phyloP scores from a whole-genome alignment of 1,140 invertebrate species.

The Lepidurus apus region DNA sequence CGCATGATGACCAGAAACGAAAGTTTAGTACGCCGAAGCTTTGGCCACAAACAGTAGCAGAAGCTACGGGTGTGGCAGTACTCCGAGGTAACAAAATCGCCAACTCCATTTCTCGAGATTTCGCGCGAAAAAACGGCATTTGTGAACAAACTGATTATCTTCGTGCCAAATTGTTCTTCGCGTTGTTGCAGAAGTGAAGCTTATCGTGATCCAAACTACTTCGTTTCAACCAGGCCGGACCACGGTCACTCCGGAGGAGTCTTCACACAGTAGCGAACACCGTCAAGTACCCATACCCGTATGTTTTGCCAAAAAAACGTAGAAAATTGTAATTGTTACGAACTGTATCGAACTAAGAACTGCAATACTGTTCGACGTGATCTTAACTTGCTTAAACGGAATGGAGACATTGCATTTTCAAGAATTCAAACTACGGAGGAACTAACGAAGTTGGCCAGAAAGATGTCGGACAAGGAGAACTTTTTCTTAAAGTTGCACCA shows the following conservation, averaged over 20 bases:
- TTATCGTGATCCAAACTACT: no score
- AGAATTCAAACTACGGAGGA: no score
- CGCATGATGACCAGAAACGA: neutral
- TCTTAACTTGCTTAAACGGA: no score
- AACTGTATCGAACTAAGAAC: no score
- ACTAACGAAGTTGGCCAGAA: neutral
- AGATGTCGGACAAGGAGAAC: neutral
- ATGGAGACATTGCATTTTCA: no score
- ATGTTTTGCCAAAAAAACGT: no score
- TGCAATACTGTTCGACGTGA: no score
- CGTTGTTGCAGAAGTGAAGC: neutral
- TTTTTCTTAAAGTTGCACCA: neutral
- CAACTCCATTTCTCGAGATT: slow-evolving; percentile 1
- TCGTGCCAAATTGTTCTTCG: neutral
- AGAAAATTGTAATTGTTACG: no score
- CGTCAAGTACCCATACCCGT: no score
- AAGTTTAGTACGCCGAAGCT: slow-evolving; percentile 10
- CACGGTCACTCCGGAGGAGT: no score
- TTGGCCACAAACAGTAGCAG: neutral
- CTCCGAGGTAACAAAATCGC: neutral
- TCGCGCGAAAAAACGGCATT: neutral
- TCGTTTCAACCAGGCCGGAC: no score
- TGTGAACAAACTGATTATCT: neutral
- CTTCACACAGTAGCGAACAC: no score
- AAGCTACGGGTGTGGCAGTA: slow-evolving; percentile 17